Percentiles rank a stretch among this genome's conserved stretches.
phyloP scores from a whole-genome alignment of 2,888 invertebrate species.

The Lordiphosa andalusiaca region DNA sequence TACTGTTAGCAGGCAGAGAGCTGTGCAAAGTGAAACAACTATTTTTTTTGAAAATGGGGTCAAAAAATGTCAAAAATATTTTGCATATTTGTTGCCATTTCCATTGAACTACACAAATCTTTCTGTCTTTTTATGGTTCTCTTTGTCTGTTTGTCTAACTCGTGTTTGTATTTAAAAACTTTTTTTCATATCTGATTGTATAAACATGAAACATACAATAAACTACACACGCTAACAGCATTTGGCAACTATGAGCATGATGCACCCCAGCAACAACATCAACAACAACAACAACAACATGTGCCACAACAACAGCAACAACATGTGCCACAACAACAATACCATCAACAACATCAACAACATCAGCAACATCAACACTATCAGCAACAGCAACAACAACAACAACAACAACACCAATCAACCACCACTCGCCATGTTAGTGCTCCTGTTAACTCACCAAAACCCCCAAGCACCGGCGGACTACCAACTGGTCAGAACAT shows the following conservation, averaged over 20 bases:
- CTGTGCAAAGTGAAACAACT: too few relatives aligned
- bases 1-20: too few relatives aligned
- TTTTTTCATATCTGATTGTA: conserved; percentile 43
- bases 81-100: too few relatives aligned
- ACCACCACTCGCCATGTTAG: conserved; percentile 84
- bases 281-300: conserved; percentile 42
- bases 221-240: conserved; percentile 42
- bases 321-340: conserved; percentile 50
- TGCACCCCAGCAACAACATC: conserved; percentile 55
- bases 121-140: conserved; percentile 1
- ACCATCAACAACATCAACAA: conserved; percentile 41
- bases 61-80: too few relatives aligned
- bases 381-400: conserved; percentile 52
- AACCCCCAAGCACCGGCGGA: conserved; percentile 85
- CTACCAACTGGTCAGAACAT: conserved; percentile 94
- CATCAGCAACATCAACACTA: conserved; percentile 54
- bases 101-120: too few relatives aligned
- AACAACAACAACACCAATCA: conserved; percentile 66
- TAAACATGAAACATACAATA: conserved; percentile 19
- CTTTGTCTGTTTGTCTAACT: conserved; percentile 45
- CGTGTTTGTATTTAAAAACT: conserved; percentile 52
- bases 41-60: too few relatives aligned
- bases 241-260: conserved; percentile 64
- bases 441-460: conserved; percentile 87
- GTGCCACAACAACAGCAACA: conserved; percentile 38